Percentiles rank a stretch among this genome's conserved stretches.
phyloP scores from a whole-genome alignment of 2,113 vertebrate species.

The Pica pica region DNA sequence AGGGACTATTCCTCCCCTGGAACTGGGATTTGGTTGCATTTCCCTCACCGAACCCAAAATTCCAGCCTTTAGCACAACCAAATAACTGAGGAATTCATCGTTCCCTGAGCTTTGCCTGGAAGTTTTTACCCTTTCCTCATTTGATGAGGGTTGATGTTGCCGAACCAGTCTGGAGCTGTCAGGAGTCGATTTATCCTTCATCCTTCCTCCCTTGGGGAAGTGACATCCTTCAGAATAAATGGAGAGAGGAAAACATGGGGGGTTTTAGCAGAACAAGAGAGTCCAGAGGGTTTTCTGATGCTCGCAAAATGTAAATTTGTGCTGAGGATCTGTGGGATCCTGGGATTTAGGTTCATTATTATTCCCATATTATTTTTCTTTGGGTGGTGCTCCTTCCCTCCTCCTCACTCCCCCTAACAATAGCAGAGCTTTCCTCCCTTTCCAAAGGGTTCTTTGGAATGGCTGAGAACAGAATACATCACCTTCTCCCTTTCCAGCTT shows the following conservation, averaged over 20 bases:
- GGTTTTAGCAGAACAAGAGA: not conserved
- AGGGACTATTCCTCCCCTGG: accelerated
- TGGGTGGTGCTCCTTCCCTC: not conserved
- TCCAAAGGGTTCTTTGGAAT: constrained; percentile 9
- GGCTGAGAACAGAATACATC: not conserved
- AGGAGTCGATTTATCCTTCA: not conserved
- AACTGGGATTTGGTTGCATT: not conserved
- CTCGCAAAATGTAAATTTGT: not conserved
- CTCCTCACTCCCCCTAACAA: not conserved
- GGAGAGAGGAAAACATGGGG: accelerated
- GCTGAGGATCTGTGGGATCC: not conserved
- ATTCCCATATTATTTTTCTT: not conserved
- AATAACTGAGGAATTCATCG: not conserved
- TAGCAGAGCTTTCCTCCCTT: not conserved
- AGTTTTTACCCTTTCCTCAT: not conserved
- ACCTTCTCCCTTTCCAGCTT: constrained; percentile 9
- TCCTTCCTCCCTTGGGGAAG: not conserved
- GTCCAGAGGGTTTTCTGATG: not conserved
- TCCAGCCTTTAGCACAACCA: not conserved
- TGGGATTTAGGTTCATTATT: not conserved
- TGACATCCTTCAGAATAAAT: not conserved
- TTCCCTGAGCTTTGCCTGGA: not conserved
- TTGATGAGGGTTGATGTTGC: not conserved
- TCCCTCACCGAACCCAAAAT: not conserved
- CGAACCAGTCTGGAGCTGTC: not conserved